These are phyloP conservation scores for Acrocephalus arundinaceus DNA, from an alignment of 2,113 vertebrate species.

Conservation along the genomic window DNA sequence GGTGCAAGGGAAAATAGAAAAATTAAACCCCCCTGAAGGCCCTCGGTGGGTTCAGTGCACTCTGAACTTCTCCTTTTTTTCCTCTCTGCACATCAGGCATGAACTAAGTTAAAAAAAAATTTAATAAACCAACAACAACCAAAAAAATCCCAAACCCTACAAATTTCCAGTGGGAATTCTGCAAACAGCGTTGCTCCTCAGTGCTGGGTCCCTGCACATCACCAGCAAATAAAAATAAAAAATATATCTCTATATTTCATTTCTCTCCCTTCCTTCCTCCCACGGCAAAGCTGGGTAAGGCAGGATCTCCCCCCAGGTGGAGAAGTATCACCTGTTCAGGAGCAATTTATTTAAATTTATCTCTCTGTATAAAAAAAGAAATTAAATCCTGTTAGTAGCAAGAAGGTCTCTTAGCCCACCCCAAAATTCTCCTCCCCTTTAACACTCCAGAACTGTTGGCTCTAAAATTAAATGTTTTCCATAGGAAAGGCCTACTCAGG, in stretches of 20 bases:
- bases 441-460: neutral
- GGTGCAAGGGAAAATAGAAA: neutral
- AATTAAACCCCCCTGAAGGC: neutral
- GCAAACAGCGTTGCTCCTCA: neutral
- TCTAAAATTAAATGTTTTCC: neutral
- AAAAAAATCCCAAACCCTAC: neutral
- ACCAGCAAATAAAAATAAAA: neutral
- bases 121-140: fast-evolving
- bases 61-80: neutral
- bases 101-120: slow-evolving; percentile 12
- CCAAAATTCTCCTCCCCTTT: neutral
- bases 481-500: slow-evolving; percentile 6
- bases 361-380: slow-evolving; percentile 14
- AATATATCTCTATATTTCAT: neutral
- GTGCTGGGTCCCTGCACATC: neutral
- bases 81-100: slow-evolving; percentile 42
- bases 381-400: neutral
- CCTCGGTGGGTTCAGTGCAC: neutral
- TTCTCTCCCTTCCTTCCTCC: neutral
- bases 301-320: neutral
- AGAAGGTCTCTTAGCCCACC: neutral
- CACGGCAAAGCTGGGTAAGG: neutral
- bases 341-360: neutral
- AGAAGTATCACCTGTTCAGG: neutral
- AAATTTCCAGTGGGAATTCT: neutral